These are phyloP conservation scores for Lates japonicus DNA, from an alignment of 2,797 vertebrate species.

Conservation along the genomic window DNA sequence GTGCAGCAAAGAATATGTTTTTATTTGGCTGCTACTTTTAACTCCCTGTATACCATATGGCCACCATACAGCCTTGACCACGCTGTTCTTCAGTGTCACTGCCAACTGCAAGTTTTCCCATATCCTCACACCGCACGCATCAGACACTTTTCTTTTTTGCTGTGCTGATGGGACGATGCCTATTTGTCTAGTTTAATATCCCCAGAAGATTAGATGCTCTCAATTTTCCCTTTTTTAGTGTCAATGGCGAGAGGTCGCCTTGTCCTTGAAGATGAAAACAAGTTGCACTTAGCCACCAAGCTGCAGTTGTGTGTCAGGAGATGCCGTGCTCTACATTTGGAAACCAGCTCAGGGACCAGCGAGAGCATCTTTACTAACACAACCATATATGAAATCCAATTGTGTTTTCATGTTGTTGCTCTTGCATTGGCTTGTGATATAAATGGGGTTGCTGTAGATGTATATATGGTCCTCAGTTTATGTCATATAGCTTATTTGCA, in stretches of 20 bases:
- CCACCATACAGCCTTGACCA: constrained; percentile 15
- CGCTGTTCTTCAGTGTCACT: constrained; percentile 36
- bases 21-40: constrained; percentile 6
- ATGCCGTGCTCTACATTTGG: constrained; percentile 78
- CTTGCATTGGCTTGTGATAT: too few species aligned
- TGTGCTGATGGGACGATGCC: constrained; percentile 47
- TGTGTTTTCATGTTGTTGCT: too few species aligned
- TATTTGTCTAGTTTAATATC: constrained; percentile 70
- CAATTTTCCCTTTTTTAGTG: constrained; percentile 50
- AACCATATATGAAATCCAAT: constrained; percentile 57
- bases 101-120: constrained; percentile 26
- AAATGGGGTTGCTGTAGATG: too few species aligned
- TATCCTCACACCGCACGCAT: constrained; percentile 29
- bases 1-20: not conserved
- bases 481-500: too few species aligned
- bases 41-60: not conserved
- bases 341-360: constrained; percentile 74
- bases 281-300: constrained; percentile 57
- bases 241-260: constrained; percentile 63
- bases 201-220: constrained; percentile 73
- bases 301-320: constrained; percentile 60
- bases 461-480: too few species aligned
- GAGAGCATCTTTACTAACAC: constrained; percentile 66
- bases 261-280: constrained; percentile 80
- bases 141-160: constrained; percentile 43